Evolutionary conservation across 2,797 vertebrate species (phyloP).

Genomic region (Gymnopithys bicolor): DNA sequence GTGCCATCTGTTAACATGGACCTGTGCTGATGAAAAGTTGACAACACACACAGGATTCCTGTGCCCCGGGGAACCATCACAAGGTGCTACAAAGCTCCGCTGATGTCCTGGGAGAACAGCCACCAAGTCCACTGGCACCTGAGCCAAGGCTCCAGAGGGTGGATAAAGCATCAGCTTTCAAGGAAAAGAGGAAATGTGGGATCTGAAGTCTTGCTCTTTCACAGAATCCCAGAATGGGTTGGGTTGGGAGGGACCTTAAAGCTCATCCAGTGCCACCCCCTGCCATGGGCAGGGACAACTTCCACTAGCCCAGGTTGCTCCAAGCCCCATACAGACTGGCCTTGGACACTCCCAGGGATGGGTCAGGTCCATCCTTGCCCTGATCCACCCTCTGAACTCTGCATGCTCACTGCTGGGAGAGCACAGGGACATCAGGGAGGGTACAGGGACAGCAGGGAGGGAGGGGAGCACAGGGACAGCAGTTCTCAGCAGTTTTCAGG

Average conservation of each 20-base stretch:
- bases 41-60: neutral
- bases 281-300: neutral
- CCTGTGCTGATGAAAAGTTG: neutral
- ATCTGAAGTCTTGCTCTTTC: neutral
- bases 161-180: neutral
- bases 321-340: neutral
- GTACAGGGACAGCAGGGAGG: no score
- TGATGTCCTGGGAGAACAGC: neutral
- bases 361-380: neutral
- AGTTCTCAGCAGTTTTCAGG: neutral
- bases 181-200: neutral
- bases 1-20: neutral
- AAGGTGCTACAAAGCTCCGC: neutral
- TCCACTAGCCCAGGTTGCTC: neutral
- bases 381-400: no score
- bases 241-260: neutral
- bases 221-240: no score
- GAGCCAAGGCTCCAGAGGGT: neutral
- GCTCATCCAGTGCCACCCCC: rapidly evolving
- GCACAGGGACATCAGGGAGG: no score
- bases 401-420: no score
- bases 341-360: neutral
- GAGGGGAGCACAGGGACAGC: no score
- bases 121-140: neutral
- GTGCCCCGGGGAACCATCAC: neutral